phyloP scores from a whole-genome alignment of 2,797 vertebrate genomes.

The Urophycis tenuis region DNA sequence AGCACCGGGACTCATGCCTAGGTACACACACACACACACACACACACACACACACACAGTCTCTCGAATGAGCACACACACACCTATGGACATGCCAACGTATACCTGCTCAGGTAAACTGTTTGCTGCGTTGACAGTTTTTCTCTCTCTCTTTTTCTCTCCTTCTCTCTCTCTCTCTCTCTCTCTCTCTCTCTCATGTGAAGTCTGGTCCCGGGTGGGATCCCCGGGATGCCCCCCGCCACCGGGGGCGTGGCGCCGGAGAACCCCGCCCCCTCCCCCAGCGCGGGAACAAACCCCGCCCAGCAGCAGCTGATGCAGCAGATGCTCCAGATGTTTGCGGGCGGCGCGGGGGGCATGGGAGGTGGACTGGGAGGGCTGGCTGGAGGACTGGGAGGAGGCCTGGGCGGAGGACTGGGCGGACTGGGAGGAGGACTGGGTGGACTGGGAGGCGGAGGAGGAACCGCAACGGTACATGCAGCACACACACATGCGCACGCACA shows the following conservation, averaged over 20 bases:
- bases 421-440: neutral
- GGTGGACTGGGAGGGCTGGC: slow-evolving; percentile 59
- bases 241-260: slow-evolving; percentile 66
- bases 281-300: slow-evolving; percentile 69
- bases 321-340: slow-evolving; percentile 95
- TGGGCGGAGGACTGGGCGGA: slow-evolving; percentile 48
- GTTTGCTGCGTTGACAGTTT: neutral
- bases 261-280: slow-evolving; percentile 75
- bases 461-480: slow-evolving; percentile 74
- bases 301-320: slow-evolving; percentile 98
- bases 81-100: neutral
- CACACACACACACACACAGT: too few species aligned
- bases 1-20: slow-evolving; percentile 93
- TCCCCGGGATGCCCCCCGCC: slow-evolving; percentile 65
- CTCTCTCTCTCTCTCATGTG: too few species aligned
- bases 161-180: too few species aligned
- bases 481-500: neutral
- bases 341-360: slow-evolving; percentile 72
- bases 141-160: neutral
- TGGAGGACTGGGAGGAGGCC: slow-evolving; percentile 59
- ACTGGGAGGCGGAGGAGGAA: slow-evolving; percentile 65
- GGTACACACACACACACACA: slow-evolving; percentile 59
- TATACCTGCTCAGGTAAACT: neutral
- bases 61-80: neutral
- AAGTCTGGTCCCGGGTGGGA: slow-evolving; percentile 82